Evolutionary conservation across 1,140 invertebrate species (phyloP).

Genomic region (Drosophila truncata): DNA sequence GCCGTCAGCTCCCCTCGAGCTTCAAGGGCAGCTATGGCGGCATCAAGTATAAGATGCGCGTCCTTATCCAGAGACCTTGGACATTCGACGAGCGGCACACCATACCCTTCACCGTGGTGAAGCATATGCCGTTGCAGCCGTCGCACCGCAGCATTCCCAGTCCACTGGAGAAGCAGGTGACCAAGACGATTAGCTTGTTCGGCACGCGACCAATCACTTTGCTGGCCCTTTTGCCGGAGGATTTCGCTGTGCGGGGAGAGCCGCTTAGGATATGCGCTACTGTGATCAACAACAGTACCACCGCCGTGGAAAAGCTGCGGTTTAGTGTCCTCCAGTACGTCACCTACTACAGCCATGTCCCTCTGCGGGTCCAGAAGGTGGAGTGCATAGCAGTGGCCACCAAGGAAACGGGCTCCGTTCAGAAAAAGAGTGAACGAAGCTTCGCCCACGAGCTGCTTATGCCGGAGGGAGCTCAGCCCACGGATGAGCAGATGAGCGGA

Average conservation of each 20-base stretch:
- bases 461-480: constrained; percentile 72
- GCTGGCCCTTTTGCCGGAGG: constrained; percentile 71
- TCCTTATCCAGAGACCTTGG: constrained; percentile 80
- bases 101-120: constrained; percentile 76
- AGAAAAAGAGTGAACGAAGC: constrained; percentile 80
- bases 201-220: constrained; percentile 79
- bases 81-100: constrained; percentile 79
- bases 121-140: constrained; percentile 66
- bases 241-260: constrained; percentile 75
- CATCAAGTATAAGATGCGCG: constrained; percentile 84
- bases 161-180: constrained; percentile 78
- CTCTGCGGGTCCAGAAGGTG: constrained; percentile 71
- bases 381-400: constrained; percentile 72
- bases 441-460: constrained; percentile 81
- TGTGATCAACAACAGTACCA: constrained; percentile 79
- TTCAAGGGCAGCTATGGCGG: constrained; percentile 79
- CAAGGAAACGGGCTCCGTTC: constrained; percentile 81
- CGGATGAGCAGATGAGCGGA: constrained; percentile 68
- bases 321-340: constrained; percentile 76
- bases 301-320: constrained; percentile 81
- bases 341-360: constrained; percentile 77
- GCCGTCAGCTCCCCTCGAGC: constrained; percentile 69
- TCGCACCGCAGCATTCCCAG: constrained; percentile 58
- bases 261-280: constrained; percentile 80
- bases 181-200: constrained; percentile 82